Evolutionary conservation across 1,140 invertebrate species (phyloP), one percentile per base, ranked within the genome.

Genomic region (Drosophila pandora): DNA sequence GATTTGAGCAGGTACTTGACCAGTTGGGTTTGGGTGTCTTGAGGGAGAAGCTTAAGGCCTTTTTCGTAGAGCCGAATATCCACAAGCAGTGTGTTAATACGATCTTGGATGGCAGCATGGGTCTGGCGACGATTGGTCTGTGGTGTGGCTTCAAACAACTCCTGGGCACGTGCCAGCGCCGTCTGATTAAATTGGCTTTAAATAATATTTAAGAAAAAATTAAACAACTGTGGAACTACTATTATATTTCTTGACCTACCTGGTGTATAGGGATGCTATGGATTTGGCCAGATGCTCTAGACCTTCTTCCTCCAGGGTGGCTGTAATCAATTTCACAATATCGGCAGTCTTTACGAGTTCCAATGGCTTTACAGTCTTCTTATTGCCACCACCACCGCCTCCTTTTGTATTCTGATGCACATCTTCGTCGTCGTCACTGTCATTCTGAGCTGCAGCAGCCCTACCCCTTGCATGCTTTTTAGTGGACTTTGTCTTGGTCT

Each of bases 401-500:
- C 49, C 41, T 13, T 13, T 21, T 17, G 17, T n/a, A 22, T 3
- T n/a, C 22, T 62, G 59, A 8, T 45, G 59, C 25, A 23, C 55
- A 30, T 80, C 80, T 8, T 90, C 83, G 8, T 94, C 93, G 48
- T 94, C 93, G 59, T 96, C 95, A 32, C 94, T 95, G 77, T 95
- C 95, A 37, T 93, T 93, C 59, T 94, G 93, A 83, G 92, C 92
- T 56, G 89, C 90, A 54, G 93, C 93, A 3, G 77, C 92, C 89
- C 49, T 90, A 91, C 92, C 93, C 28, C 91, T 92, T 63, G 92
- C 92, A 90, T 94, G 94, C 83, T 96, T 97, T 84, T 99, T 99
- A 0, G 96, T 96, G 5, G 97, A 96, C 92, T 98, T 98, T 0
- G 97, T 99, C 93, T 98, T 99, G 0, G 97, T 98, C 93, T 99